phyloP scores from a whole-genome alignment of 2,113 vertebrate species.

The Sakesphorus luctuosus region DNA sequence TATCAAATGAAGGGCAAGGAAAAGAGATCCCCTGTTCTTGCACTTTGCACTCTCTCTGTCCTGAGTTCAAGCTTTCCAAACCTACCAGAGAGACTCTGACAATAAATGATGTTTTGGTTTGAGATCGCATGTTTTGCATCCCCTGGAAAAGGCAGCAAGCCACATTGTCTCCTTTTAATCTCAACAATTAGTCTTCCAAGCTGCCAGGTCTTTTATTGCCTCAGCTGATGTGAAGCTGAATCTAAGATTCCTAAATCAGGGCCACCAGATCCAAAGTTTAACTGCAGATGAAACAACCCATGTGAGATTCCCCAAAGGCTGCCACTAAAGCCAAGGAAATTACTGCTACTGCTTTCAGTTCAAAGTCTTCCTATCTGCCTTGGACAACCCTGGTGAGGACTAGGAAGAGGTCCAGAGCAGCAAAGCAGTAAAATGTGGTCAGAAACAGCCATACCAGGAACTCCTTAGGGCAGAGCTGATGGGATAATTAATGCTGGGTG shows the following conservation, averaged over 20 bases:
- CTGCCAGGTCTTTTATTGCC: conserved; percentile 43
- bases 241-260: conserved; percentile 28
- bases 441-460: not conserved
- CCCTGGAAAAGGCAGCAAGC: conserved; percentile 62
- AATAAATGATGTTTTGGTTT: conserved; percentile 44
- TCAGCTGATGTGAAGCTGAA: conserved; percentile 58
- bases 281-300: not conserved
- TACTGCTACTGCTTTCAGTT: not conserved
- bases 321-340: not conserved
- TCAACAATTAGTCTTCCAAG: conserved; percentile 54
- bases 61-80: conserved; percentile 40
- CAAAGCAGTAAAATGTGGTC: not conserved
- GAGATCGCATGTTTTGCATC: conserved; percentile 44
- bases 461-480: not conserved
- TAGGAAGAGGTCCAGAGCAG: not conserved
- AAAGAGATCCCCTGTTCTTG: conserved; percentile 5
- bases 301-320: not conserved
- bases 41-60: conserved; percentile 45
- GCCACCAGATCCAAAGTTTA: not conserved
- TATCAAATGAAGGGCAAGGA: conserved; percentile 14
- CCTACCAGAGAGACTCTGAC: conserved; percentile 45
- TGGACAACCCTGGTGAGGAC: not conserved
- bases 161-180: conserved; percentile 56
- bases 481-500: not conserved
- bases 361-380: not conserved